Conservation (phyloP, 2,888 invertebrate species). For the Drosophila stalkeri region DNA sequence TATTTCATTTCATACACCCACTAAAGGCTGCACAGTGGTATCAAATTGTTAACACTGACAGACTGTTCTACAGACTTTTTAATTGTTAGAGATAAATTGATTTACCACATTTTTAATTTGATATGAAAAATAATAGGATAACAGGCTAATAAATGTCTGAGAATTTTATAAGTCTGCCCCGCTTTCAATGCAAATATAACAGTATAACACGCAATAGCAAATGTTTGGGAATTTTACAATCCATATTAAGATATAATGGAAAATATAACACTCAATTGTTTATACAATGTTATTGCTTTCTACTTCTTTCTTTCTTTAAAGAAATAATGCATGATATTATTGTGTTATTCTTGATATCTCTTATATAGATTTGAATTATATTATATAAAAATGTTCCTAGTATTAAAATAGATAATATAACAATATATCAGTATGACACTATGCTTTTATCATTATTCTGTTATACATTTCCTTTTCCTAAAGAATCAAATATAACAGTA, state of each 20-base stretch:
- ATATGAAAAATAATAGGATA: constrained; percentile 2
- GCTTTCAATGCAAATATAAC: constrained; percentile 1
- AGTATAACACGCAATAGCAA: not conserved
- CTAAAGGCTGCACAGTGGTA: not conserved
- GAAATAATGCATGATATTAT: not conserved
- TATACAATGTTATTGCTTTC: not conserved
- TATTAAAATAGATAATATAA: not conserved
- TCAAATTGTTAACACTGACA: not conserved
- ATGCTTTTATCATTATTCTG: too few relatives aligned
- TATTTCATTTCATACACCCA: constrained; percentile 5
- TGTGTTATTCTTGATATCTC: not conserved
- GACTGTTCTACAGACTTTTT: not conserved
- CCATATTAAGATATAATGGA: not conserved
- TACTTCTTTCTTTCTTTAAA: not conserved
- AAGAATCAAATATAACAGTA: not conserved
- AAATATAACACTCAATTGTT: not conserved
- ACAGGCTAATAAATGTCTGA: not conserved
- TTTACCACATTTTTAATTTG: not conserved
- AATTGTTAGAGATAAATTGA: not conserved
- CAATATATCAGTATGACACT: not conserved
- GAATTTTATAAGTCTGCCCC: not conserved
- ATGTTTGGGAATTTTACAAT: not conserved
- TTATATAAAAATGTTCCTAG: not conserved
- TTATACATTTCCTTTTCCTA: not conserved
- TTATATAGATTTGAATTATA: not conserved